phyloP scores from a whole-genome alignment of 2,113 vertebrate species.

The Gulo gulo region DNA sequence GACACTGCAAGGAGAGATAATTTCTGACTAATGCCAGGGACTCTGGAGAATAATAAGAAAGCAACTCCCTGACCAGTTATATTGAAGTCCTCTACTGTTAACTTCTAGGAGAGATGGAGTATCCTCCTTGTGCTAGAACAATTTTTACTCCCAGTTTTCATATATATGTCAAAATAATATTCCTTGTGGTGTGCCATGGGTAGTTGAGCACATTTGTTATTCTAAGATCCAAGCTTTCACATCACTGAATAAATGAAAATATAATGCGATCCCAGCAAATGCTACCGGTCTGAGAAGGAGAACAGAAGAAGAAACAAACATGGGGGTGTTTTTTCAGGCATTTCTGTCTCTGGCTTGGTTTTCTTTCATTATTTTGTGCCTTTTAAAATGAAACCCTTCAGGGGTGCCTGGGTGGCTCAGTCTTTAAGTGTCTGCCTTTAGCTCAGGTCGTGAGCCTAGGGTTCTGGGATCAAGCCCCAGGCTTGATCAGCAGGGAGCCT shows the following conservation, averaged over 20 bases:
- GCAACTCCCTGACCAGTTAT: not conserved
- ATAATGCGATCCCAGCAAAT: not conserved
- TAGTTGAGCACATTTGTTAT: constrained; percentile 44
- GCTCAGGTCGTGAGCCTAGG: no score
- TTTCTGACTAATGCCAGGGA: not conserved
- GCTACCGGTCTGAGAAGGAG: not conserved
- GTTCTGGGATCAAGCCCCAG: no score
- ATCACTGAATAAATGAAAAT: constrained; percentile 38
- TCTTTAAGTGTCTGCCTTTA: no score
- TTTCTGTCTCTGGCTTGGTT: not conserved
- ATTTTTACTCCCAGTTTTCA: constrained; percentile 47
- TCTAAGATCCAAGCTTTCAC: constrained; percentile 34
- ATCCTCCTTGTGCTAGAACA: constrained; percentile 4
- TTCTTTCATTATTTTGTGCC: not conserved
- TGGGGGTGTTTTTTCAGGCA: rapidly evolving
- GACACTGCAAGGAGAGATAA: not conserved
- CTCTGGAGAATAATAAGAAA: not conserved
- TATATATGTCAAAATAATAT: constrained; percentile 43
- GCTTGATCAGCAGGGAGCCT: no score
- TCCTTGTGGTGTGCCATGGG: not conserved
- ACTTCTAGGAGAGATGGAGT: constrained; percentile 7
- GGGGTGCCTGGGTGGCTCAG: no score
- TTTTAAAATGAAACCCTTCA: not conserved
- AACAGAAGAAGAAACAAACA: not conserved
- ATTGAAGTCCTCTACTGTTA: constrained; percentile 2